Evolutionary conservation across 23 tunicate species (phyloP).

Genomic region (Halocynthia roretzi): DNA sequence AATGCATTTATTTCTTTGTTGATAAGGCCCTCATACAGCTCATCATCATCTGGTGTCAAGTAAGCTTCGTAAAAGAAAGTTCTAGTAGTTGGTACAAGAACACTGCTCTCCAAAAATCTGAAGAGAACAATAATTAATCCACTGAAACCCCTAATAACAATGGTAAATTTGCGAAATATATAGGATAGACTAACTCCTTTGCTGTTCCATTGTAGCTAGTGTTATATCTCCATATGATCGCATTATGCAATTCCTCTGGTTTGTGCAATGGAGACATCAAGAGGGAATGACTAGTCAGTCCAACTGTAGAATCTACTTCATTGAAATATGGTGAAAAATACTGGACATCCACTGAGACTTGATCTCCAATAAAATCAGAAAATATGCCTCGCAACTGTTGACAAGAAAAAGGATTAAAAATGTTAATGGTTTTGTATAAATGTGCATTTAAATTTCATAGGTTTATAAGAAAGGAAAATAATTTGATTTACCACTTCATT

Average conservation of each 20-base stretch:
- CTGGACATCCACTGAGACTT: slow-evolving; percentile 26
- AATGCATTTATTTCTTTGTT: not conserved
- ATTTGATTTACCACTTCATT: not conserved
- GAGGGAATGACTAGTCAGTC: slow-evolving; percentile 52
- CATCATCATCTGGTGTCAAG: not conserved
- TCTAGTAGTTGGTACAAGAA: slow-evolving; percentile 39
- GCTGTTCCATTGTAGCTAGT: not conserved
- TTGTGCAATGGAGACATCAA: slow-evolving; percentile 16
- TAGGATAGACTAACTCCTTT: not conserved
- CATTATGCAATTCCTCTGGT: slow-evolving; percentile 11
- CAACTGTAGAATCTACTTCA: slow-evolving; percentile 2
- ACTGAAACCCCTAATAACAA: no score
- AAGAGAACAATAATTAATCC: not conserved
- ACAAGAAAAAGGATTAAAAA: no score
- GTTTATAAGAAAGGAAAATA: no score
- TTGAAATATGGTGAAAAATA: slow-evolving; percentile 63
- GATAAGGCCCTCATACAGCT: not conserved
- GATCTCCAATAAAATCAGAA: not conserved
- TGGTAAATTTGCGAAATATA: no score
- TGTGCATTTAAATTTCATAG: no score
- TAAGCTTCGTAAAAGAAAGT: slow-evolving; percentile 36
- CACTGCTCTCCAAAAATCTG: slow-evolving; percentile 27
- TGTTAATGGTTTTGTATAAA: no score
- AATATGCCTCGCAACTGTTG: not conserved
- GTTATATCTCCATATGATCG: not conserved